Evolutionary conservation across 1,140 invertebrate genomes (phyloP).

Genomic region (Heliconius congener): DNA sequence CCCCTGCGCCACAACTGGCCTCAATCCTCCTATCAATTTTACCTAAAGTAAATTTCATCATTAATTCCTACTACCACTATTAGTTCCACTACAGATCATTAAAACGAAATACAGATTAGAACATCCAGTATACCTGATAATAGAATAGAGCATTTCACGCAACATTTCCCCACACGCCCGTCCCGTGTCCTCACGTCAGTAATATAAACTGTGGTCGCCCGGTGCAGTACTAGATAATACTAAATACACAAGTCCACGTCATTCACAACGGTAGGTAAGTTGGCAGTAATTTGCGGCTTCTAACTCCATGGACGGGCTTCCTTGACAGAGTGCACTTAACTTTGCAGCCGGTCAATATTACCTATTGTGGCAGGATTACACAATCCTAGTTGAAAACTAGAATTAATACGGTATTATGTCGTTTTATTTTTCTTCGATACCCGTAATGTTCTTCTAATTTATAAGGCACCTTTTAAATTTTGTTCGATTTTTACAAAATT

Average conservation of each 20-base stretch:
- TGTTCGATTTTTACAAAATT: too few relatives aligned
- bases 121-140: not conserved
- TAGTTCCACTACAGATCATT: not conserved
- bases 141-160: slow-evolving; percentile 14
- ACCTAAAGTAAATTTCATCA: not conserved
- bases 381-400: not conserved
- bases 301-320: slow-evolving; percentile 49
- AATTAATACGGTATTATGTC: not conserved
- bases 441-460: not conserved
- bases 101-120: not conserved
- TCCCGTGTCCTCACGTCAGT: not conserved
- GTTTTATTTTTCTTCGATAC: not conserved
- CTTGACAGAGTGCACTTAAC: slow-evolving; percentile 46
- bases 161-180: not conserved
- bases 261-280: slow-evolving; percentile 51
- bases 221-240: slow-evolving; percentile 13
- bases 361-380: not conserved
- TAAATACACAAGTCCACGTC: slow-evolving; percentile 45
- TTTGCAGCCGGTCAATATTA: slow-evolving; percentile 40
- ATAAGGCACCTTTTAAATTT: too few relatives aligned
- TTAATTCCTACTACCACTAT: not conserved
- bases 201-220: slow-evolving; percentile 14
- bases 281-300: slow-evolving; percentile 62
- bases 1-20: too few relatives aligned
- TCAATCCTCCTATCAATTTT: too few relatives aligned